Evolutionary conservation across 35 echinoderm and acorn worm species (phyloP), one percentile per base, ranked within the genome.

Genomic region (Patiria miniata): DNA sequence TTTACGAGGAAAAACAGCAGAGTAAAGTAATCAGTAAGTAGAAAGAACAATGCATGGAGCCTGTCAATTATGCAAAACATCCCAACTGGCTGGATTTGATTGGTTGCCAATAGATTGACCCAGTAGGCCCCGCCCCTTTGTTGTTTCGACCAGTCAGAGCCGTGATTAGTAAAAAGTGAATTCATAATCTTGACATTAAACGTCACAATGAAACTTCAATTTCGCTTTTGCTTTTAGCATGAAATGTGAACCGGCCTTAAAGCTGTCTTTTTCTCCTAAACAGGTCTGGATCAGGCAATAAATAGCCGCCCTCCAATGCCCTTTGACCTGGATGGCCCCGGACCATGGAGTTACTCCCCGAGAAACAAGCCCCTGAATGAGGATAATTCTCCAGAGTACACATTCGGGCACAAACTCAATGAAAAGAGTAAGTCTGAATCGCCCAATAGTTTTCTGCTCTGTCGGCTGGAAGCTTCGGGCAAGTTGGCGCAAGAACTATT

Each of bases 261-360:
- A n/a, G n/a, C n/a, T n/a, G n/a, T n/a, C n/a, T n/a, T n/a, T n/a
- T n/a, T n/a, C n/a, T n/a, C n/a, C 23, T 53, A 19, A 40, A 47
- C 83, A 97, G 95, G 39, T 65, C 86, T 94, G 33, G 95, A 98
- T 57, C 52, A 98, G 40, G 88, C 85, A 54, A 92, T 94, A 26
- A 98, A 98, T 61, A 98, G 95, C 68, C 90, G 95, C 68, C 95
- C 95, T 39, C 95, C 95, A 44, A 87, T 98, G 89, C 89, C 86
- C 33, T 94, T 91, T 86, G 95, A 98, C 86, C 82, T 98, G 16
- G 95, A 98, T 83, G 69, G 65, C 8, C 95, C 95, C 47, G 95
- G 95, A 42, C 95, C 95, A 40, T 94, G 95, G 39, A 68, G 33
- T 26, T 98, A 98, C 65, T 85, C 95, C 28, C 92, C 92, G 65